A percentile compares a stretch with the other conserved stretches of the same genome.
Evolutionary conservation across 1,140 invertebrate species (phyloP).

Genomic region (Helicoverpa zea): DNA sequence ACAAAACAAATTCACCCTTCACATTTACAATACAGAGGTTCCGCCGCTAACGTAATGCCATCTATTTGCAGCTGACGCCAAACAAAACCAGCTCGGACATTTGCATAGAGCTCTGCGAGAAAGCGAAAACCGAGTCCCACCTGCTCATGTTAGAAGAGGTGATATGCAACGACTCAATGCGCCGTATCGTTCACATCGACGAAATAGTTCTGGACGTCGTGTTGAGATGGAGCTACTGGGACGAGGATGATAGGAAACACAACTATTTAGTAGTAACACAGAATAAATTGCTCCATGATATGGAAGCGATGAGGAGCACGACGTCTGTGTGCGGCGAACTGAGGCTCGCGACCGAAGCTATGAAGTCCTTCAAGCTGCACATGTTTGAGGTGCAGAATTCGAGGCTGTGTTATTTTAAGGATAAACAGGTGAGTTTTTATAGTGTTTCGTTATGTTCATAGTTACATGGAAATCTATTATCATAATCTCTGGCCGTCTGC

Average conservation of each 20-base stretch:
- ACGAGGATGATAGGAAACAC: conserved; percentile 92
- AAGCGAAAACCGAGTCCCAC: conserved; percentile 89
- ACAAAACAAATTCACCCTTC: background rate
- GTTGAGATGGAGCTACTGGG: conserved; percentile 95
- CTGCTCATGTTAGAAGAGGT: conserved; percentile 92
- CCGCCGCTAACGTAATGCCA: background rate
- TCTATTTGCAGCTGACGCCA: conserved; percentile 89
- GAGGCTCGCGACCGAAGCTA: conserved; percentile 92
- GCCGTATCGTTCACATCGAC: conserved; percentile 92
- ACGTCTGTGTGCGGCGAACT: conserved; percentile 90
- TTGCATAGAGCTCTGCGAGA: conserved; percentile 89
- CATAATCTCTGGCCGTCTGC: no score
- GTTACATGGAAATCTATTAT: no score
- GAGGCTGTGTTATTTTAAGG: conserved; percentile 93
- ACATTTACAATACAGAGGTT: background rate
- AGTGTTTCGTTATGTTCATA: no score
- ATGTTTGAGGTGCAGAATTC: conserved; percentile 93
- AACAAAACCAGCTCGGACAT: conserved; percentile 92
- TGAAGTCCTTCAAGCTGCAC: conserved; percentile 92
- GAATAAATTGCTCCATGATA: conserved; percentile 83
- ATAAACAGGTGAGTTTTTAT: conserved; percentile 89
- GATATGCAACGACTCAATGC: conserved; percentile 90
- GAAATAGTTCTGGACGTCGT: conserved; percentile 91
- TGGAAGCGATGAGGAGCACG: conserved; percentile 85
- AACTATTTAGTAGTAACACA: conserved; percentile 92